These are phyloP conservation scores for Drosophila pseudoobscura DNA, from an alignment of 1,140 invertebrate genomes.

Conservation along the genomic window DNA sequence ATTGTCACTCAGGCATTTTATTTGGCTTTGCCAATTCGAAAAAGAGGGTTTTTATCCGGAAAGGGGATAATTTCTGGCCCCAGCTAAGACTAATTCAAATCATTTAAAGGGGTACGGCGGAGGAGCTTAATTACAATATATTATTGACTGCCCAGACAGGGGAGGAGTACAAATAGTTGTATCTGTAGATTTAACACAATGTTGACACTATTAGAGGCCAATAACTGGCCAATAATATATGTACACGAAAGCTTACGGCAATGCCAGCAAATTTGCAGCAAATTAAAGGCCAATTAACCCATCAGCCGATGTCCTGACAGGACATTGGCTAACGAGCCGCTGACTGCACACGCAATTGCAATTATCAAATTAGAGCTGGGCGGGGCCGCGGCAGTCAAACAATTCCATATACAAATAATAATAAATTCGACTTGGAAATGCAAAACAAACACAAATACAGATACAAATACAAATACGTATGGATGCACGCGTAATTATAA, in stretches of 20 bases:
- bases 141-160: not conserved
- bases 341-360: constrained; percentile 58
- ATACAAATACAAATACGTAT: not conserved
- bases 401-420: constrained; percentile 69
- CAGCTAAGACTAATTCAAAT: constrained; percentile 9
- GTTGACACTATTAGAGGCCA: constrained; percentile 22
- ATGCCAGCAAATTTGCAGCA: constrained; percentile 50
- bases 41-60: constrained; percentile 4
- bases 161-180: not conserved
- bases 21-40: constrained; percentile 21
- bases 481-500: constrained; percentile 36
- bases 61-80: constrained; percentile 15
- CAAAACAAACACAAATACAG: constrained; percentile 9
- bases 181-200: constrained; percentile 33
- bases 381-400: constrained; percentile 16
- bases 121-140: constrained; percentile 16
- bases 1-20: constrained; percentile 61
- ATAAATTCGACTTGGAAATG: constrained; percentile 44
- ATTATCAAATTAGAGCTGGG: constrained; percentile 74
- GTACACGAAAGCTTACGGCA: constrained; percentile 4
- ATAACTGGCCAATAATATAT: not conserved
- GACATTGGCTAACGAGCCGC: constrained; percentile 33
- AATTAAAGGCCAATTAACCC: constrained; percentile 76
- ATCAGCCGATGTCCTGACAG: constrained; percentile 27
- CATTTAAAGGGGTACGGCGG: constrained; percentile 2